Percentiles rank a stretch among this genome's conserved stretches.
phyloP scores from a whole-genome alignment of 2,888 invertebrate genomes.

The Drosophila tanythrix region DNA sequence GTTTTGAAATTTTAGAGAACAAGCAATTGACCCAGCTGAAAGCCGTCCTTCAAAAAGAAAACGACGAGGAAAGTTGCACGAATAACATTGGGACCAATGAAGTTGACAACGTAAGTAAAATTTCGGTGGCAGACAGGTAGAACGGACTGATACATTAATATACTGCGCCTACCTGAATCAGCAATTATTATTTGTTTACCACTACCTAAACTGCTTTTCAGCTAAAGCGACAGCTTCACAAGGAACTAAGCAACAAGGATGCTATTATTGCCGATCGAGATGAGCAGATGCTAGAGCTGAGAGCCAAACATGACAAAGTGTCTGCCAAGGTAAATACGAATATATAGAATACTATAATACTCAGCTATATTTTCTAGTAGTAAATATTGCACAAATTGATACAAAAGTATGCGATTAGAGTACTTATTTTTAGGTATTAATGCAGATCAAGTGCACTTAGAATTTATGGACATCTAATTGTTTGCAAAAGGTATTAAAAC shows the following conservation, averaged over 20 bases:
- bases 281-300: slow-evolving; percentile 65
- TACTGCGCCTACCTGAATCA: background rate
- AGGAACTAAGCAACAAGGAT: slow-evolving; percentile 78
- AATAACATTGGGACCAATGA: slow-evolving; percentile 25
- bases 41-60: slow-evolving; percentile 5
- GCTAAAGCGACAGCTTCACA: slow-evolving; percentile 79
- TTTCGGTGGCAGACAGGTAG: slow-evolving; percentile 31
- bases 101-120: slow-evolving; percentile 54
- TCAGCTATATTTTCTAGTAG: background rate
- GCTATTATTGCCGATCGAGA: slow-evolving; percentile 61
- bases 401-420: background rate
- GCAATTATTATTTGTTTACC: background rate
- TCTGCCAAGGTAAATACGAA: slow-evolving; percentile 64
- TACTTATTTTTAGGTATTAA: background rate
- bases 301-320: slow-evolving; percentile 63
- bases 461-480: too few relatives aligned
- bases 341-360: background rate
- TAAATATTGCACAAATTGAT: background rate
- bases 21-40: slow-evolving; percentile 36
- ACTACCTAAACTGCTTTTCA: slow-evolving; percentile 46
- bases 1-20: slow-evolving; percentile 33
- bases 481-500: background rate
- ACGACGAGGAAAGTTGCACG: slow-evolving; percentile 7
- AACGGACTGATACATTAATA: background rate
- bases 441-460: background rate